A percentile compares a stretch with the other conserved stretches of the same genome.
Conservation (phyloP, 2,113 vertebrate species). For the Nibea coibor region DNA sequence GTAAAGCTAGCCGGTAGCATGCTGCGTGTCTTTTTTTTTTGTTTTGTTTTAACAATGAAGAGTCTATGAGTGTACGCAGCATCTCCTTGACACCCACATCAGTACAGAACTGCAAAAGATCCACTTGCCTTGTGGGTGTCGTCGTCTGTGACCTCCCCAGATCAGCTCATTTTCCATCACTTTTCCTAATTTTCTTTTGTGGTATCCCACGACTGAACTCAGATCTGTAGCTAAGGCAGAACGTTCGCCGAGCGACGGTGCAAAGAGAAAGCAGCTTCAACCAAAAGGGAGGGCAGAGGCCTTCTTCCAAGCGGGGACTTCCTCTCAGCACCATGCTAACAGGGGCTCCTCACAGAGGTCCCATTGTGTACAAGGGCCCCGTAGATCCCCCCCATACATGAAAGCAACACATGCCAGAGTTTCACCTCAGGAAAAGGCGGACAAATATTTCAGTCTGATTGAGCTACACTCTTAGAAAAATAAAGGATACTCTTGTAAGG, state of each 20-base stretch:
- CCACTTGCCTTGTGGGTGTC: neutral
- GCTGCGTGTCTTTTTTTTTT: conserved; percentile 39
- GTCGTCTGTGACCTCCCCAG: neutral
- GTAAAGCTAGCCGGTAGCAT: conserved; percentile 8
- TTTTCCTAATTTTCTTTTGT: neutral
- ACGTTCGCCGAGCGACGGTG: conserved; percentile 26
- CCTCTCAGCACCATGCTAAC: conserved; percentile 79
- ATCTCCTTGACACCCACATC: neutral
- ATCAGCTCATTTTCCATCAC: conserved; percentile 14
- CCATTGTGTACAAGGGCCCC: conserved; percentile 81
- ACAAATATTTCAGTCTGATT: conserved; percentile 82
- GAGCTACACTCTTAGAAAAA: conserved; percentile 69
- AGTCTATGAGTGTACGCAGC: neutral
- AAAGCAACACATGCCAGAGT: conserved; percentile 80
- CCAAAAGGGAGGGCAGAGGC: conserved; percentile 61
- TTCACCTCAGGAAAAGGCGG: conserved; percentile 80
- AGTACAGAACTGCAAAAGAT: conserved; percentile 2
- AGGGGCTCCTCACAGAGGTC: conserved; percentile 81
- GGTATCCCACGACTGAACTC: conserved; percentile 4
- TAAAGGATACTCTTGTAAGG: conserved; percentile 71
- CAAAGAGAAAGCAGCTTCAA: conserved; percentile 57
- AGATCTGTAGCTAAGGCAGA: conserved; percentile 26
- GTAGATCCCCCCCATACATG: conserved; percentile 75
- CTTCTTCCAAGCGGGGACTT: conserved; percentile 76
- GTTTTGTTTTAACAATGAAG: neutral